These are phyloP conservation scores for Tetragnatha versicolor DNA, from an alignment of 1,140 invertebrate genomes.

Conservation along the genomic window DNA sequence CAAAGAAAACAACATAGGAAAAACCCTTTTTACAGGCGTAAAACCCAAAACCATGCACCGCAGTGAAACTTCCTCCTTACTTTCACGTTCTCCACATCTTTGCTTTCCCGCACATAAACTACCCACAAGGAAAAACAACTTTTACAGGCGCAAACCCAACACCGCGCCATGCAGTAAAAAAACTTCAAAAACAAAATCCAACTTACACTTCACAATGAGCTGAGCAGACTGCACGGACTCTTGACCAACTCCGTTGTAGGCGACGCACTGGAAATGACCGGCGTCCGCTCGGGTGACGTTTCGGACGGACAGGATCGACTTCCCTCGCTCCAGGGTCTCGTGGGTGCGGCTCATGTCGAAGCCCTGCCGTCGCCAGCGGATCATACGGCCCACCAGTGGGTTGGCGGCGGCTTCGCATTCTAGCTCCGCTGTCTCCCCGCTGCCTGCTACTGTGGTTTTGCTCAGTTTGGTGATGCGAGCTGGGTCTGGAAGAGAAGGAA, in stretches of 20 bases:
- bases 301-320: conserved; percentile 81
- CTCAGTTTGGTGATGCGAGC: conserved; percentile 81
- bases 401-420: conserved; percentile 88
- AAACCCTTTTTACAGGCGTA: too few relatives aligned
- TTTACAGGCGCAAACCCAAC: background rate
- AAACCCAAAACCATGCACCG: too few relatives aligned
- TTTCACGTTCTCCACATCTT: too few relatives aligned
- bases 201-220: conserved; percentile 77
- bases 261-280: conserved; percentile 87
- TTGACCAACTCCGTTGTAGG: conserved; percentile 91
- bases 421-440: conserved; percentile 81
- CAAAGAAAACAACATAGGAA: too few relatives aligned
- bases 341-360: conserved; percentile 56
- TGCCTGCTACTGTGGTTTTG: conserved; percentile 76
- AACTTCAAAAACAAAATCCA: background rate
- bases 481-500: conserved; percentile 72
- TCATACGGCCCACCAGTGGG: conserved; percentile 81
- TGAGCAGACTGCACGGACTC: conserved; percentile 69
- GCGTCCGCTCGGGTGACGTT: conserved; percentile 82
- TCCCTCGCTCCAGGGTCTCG: conserved; percentile 66
- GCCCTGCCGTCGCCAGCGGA: conserved; percentile 78
- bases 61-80: too few relatives aligned
- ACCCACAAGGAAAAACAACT: background rate
- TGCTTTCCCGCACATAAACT: too few relatives aligned
- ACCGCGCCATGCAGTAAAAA: too few relatives aligned